Evolutionary conservation across 2,797 vertebrate genomes (phyloP).

Genomic region (Pseudomugil gertrudae): DNA sequence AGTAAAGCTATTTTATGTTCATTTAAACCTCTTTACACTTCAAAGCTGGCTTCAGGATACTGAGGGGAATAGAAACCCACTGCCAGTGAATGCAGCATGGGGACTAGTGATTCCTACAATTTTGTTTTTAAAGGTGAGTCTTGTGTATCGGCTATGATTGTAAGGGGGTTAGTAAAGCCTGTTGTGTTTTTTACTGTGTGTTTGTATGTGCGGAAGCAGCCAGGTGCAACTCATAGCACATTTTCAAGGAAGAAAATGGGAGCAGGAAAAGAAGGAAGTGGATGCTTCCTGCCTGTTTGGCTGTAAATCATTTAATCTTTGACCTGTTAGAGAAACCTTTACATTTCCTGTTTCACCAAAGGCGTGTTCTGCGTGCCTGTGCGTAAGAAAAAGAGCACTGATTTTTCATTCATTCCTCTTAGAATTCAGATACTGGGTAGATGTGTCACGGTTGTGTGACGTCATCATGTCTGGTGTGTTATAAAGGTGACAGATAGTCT

Average conservation of each 20-base stretch:
- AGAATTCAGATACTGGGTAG: constrained; percentile 13
- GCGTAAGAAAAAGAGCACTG: background rate
- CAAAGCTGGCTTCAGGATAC: constrained; percentile 51
- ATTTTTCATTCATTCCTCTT: constrained; percentile 43
- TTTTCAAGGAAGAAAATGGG: background rate
- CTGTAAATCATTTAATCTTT: constrained; percentile 48
- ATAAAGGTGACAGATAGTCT: constrained; percentile 35
- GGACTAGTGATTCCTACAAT: constrained; percentile 82
- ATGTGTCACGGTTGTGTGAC: constrained; percentile 43
- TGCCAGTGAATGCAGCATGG: constrained; percentile 68
- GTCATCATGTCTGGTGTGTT: constrained; percentile 30
- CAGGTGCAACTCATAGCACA: constrained; percentile 6
- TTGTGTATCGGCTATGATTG: constrained; percentile 31
- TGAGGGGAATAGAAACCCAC: constrained; percentile 13
- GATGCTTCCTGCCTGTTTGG: constrained; percentile 15
- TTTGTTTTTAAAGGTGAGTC: constrained; percentile 87
- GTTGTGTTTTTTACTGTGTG: background rate
- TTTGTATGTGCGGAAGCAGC: background rate
- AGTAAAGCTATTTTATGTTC: constrained; percentile 3
- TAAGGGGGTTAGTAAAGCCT: background rate
- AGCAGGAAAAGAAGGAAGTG: constrained; percentile 56
- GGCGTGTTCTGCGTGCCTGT: too few relatives aligned
- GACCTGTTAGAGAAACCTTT: constrained; percentile 23
- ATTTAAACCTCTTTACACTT: background rate
- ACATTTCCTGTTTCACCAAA: background rate